These are phyloP conservation scores for Bubo bubo DNA, from an alignment of 2,113 vertebrate species.

Conservation along the genomic window DNA sequence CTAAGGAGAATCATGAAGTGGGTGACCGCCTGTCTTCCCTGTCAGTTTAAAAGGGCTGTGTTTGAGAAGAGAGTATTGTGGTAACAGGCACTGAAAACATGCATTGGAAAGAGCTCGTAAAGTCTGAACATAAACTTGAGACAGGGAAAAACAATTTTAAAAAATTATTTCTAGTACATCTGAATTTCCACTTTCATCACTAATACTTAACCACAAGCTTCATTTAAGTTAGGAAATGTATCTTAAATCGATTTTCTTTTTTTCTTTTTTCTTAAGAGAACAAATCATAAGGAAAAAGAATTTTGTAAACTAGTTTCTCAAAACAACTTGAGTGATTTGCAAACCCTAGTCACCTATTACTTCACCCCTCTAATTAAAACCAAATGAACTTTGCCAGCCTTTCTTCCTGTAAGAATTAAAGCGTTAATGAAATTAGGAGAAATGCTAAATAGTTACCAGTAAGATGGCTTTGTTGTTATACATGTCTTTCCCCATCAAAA, in stretches of 20 bases:
- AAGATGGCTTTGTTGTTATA: not conserved
- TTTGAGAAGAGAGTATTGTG: not conserved
- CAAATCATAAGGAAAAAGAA: not conserved
- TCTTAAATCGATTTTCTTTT: not conserved
- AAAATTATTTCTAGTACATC: not conserved
- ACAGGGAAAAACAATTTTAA: not conserved
- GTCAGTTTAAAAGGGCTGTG: not conserved
- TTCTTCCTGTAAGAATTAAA: conserved; percentile 34
- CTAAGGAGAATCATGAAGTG: not conserved
- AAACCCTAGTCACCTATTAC: not conserved
- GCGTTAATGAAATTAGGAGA: conserved; percentile 11
- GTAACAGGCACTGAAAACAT: not conserved
- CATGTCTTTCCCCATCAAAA: conserved; percentile 12
- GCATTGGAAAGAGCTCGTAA: not conserved
- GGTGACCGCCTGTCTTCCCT: not conserved
- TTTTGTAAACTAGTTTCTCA: not conserved
- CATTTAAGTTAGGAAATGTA: not conserved
- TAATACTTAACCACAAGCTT: not conserved
- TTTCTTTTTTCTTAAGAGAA: not conserved
- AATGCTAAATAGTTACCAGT: not conserved
- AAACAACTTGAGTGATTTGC: not conserved
- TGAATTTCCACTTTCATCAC: not conserved
- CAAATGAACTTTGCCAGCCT: not conserved
- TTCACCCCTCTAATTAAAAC: conserved; percentile 22
- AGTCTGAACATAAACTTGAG: not conserved